Evolutionary conservation across 2,888 invertebrate genomes (phyloP).

Genomic region (Pterostichus madidus): DNA sequence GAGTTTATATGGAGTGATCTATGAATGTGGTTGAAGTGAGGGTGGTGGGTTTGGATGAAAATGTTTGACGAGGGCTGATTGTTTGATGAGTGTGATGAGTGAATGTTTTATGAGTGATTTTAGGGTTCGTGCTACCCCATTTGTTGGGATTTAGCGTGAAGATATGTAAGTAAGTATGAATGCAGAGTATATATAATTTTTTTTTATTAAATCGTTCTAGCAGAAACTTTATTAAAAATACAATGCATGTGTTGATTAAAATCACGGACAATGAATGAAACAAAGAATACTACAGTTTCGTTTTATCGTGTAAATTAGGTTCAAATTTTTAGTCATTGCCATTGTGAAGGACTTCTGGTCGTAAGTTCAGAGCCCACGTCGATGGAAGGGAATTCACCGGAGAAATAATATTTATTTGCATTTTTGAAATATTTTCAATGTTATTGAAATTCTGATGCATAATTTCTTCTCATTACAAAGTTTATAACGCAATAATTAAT

Average conservation of each 20-base stretch:
- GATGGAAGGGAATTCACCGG: conserved; percentile 53
- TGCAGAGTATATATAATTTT: too few species aligned
- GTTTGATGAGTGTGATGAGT: too few species aligned
- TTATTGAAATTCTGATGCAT: conserved; percentile 16
- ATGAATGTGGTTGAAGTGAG: too few species aligned
- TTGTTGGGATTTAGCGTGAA: too few species aligned
- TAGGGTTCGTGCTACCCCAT: too few species aligned
- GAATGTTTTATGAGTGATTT: too few species aligned
- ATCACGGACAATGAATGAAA: conserved; percentile 20
- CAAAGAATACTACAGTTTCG: conserved; percentile 62
- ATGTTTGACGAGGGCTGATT: too few species aligned
- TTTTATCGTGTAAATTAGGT: conserved; percentile 50
- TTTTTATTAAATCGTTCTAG: too few species aligned
- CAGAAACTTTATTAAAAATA: too few species aligned
- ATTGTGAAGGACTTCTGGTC: conserved; percentile 63
- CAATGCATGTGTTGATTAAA: not conserved
- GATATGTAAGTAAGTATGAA: too few species aligned
- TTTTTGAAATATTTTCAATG: conserved; percentile 40
- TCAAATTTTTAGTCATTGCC: conserved; percentile 63
- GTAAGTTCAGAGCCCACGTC: conserved; percentile 22
- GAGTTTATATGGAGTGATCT: too few species aligned
- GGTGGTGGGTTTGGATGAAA: too few species aligned
- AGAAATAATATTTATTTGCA: conserved; percentile 44
- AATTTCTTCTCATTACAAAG: not conserved
- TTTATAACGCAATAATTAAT: not conserved